Evolutionary conservation across 1,140 invertebrate species (phyloP), one percentile per base, ranked within the genome.

Genomic region (Pygmarrhopalites habei): DNA sequence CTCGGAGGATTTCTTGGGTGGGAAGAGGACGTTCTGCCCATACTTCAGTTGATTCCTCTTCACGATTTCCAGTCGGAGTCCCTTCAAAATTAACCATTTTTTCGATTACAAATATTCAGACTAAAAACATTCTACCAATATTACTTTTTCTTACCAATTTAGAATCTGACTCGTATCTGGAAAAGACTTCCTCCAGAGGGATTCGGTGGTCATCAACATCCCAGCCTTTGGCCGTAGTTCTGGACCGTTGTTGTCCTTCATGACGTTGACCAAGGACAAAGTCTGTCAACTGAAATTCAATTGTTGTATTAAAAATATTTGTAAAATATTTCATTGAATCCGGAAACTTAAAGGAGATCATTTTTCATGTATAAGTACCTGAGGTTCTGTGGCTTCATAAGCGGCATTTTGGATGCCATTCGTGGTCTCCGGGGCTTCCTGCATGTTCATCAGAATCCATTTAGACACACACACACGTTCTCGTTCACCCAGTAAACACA

Each of bases 11-110:
- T 62, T 62, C 21, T 57, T 44, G 1, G 53, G 60, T 25, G 62
- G 62, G n/a, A 44, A 51, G 0, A 68, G 26, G 14, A 49, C 41
- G 55, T 68, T 68, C 14, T 19, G 32, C 41, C 66, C 66, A 47
- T 65, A 65, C 23, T 46, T 28, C 17, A 44, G 53, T 23, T 52
- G 52, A 26, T 68, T 68, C 21, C 29, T 25, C 39, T 15, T 15
- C 5, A 62, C 63, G 47, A 64, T 62, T 2, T 59, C 49, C 12
- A 35, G 3, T 28, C 29, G 47, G 47, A 68, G 23, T 15, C 66
- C 66, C 66, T 68, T 7, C n/a, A 62, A 35, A 35, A 15, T 35
- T 7, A 35, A 35, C 5, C 32, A 35, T 35, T 35, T 35, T 35
- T 35, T 35, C 32, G 32, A 35, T 35, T n/a, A n/a, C n/a, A n/a